Conservation (phyloP, 2,888 invertebrate species). For the Orthosia incerta region DNA sequence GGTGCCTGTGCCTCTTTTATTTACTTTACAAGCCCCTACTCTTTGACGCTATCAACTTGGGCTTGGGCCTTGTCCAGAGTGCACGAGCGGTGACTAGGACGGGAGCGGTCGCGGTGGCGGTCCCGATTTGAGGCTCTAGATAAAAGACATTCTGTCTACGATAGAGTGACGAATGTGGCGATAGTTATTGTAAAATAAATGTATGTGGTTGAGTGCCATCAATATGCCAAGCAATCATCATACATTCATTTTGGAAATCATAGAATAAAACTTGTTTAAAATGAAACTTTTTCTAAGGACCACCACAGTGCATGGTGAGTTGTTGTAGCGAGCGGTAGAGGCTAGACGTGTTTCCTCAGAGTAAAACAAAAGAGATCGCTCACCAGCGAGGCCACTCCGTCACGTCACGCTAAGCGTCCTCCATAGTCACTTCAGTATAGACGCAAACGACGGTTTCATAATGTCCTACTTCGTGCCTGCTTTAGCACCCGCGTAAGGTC, state of each 20-base stretch:
- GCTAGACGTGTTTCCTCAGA: not conserved
- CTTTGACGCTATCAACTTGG: conserved; percentile 5
- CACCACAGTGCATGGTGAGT: not conserved
- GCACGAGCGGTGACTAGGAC: not conserved
- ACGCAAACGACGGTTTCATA: no score
- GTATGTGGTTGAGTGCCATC: no score
- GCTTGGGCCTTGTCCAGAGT: not conserved
- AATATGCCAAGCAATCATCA: no score
- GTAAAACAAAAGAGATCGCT: not conserved
- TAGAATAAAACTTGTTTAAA: no score
- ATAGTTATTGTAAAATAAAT: no score
- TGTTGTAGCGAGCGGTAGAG: not conserved
- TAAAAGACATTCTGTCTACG: no score
- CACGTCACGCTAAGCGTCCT: no score
- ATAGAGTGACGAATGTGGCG: no score
- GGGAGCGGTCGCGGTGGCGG: not conserved
- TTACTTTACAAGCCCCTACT: conserved; percentile 49
- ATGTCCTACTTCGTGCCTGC: not conserved
- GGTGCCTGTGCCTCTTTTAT: conserved; percentile 47
- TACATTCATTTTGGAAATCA: no score
- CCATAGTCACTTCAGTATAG: no score
- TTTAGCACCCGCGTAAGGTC: not conserved
- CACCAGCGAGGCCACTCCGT: not conserved
- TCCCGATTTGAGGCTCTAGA: not conserved
- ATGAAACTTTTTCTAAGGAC: no score